Evolutionary conservation across 2,797 vertebrate species (phyloP).

Genomic region (Sebastes oblongus): DNA sequence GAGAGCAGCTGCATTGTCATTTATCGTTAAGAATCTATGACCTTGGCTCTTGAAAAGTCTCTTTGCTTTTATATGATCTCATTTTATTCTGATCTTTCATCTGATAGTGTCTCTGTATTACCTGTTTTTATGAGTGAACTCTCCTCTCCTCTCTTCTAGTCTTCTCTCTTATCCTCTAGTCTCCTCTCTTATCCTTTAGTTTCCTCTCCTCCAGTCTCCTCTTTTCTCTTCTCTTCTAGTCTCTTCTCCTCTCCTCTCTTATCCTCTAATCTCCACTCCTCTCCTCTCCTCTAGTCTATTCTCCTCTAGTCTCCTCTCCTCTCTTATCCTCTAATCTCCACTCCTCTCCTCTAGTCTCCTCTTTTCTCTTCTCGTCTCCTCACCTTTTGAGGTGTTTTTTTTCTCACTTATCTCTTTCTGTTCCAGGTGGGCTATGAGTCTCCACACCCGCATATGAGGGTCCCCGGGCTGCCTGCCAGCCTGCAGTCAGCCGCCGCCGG

Average conservation of each 20-base stretch:
- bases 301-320: no score
- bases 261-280: no score
- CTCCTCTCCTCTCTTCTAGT: no score
- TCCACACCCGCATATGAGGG: constrained; percentile 82
- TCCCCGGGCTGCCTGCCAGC: constrained; percentile 82
- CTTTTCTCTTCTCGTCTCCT: no score
- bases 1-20: not conserved
- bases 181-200: no score
- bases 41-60: constrained; percentile 24
- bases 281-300: no score
- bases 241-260: no score
- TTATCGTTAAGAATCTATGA: constrained; percentile 21
- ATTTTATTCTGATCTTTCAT: constrained; percentile 32
- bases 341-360: no score
- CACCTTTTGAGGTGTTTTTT: not conserved
- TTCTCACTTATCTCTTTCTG: constrained; percentile 16
- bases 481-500: constrained; percentile 82
- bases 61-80: constrained; percentile 22
- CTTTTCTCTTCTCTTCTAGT: no score
- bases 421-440: constrained; percentile 84
- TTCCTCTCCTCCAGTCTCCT: no score
- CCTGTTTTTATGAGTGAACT: constrained; percentile 2
- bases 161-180: no score
- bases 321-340: no score
- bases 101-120: not conserved